phyloP scores from a whole-genome alignment of 2,888 invertebrate genomes.

The Hypsopygia costalis region DNA sequence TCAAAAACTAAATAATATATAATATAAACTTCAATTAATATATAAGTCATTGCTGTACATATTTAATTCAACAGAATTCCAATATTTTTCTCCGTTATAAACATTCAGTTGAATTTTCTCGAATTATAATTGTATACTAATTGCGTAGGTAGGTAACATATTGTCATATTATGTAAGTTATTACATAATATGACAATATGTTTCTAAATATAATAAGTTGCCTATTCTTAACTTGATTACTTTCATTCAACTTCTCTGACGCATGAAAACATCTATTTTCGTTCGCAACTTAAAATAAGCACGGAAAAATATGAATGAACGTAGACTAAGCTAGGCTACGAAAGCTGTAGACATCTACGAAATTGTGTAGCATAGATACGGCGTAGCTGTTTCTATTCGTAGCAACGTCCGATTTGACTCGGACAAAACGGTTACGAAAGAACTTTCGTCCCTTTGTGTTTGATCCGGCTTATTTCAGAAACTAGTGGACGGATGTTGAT shows the following conservation, averaged over 20 bases:
- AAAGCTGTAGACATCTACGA: slow-evolving; percentile 38
- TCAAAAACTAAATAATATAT: too few relatives aligned
- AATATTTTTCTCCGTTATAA: too few relatives aligned
- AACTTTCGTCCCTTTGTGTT: too few relatives aligned
- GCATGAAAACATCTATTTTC: slow-evolving; percentile 6
- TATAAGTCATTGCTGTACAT: too few relatives aligned
- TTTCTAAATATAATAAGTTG: too few relatives aligned
- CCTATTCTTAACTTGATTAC: not conserved
- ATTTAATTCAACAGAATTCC: too few relatives aligned
- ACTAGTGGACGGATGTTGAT: not conserved
- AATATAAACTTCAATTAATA: too few relatives aligned
- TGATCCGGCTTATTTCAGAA: not conserved
- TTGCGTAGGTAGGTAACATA: too few relatives aligned
- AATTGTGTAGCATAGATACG: slow-evolving; percentile 31
- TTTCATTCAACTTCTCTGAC: slow-evolving; percentile 5
- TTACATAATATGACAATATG: too few relatives aligned
- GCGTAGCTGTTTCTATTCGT: not conserved
- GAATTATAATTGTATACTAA: too few relatives aligned
- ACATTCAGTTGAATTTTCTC: too few relatives aligned
- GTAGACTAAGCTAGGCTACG: slow-evolving; percentile 30
- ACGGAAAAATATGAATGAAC: slow-evolving; percentile 4
- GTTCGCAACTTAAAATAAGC: not conserved
- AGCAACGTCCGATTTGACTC: not conserved
- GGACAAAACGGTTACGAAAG: not conserved
- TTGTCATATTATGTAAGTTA: too few relatives aligned